Base-by-base conservation (phyloP, 2,113 vertebrate species). In the Naja naja region DNA sequence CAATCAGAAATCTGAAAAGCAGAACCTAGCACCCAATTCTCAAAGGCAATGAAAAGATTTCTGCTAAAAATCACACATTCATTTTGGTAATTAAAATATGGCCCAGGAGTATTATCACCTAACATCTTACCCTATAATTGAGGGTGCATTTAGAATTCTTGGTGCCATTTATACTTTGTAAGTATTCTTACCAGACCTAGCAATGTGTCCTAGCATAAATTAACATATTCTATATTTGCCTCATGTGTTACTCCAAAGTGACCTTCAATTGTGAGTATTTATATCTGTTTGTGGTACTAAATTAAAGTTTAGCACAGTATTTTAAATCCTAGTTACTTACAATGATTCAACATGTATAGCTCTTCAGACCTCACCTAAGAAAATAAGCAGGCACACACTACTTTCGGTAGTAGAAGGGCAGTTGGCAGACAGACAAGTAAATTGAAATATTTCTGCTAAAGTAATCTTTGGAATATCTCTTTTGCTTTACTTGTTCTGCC, bases 401-500 rank as follows among this genome's bases (percentile, higher is more conserved):
- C 47, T 91, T 74, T 93, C 3, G 3, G 23, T 43, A 87, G 81
- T 14, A 91, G 0, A 5, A 47, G 34, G 7, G 4, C 4, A 47
- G 0, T 5, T 88, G 22, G n/a, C 91, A 56, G 5, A 18, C 22
- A 89, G 88, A 1, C 0, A 90, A 30, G 90, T 89, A 69, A 49
- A 47, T 92, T 27, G 58, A 49, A 47, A 92, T 27, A 8, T 5
- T 95, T 30, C 3, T 88, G 74, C 0, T 0, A 1, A 10, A 18
- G 39, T 0, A 27, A 89, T 55, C 90, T 64, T 74, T 90, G 92
- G 94, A 58, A 49, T 92, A 87, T 91, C 56, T 6, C 91, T 93
- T 93, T 94, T 93, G 53, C 53, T 56, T 92, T 88, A 95, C 25
- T 23, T 92, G 90, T 86, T 95, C 43, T 90, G 91, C 39, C 94